Conservation (phyloP, 2,113 vertebrate species). For the Oceanodroma tethys region DNA sequence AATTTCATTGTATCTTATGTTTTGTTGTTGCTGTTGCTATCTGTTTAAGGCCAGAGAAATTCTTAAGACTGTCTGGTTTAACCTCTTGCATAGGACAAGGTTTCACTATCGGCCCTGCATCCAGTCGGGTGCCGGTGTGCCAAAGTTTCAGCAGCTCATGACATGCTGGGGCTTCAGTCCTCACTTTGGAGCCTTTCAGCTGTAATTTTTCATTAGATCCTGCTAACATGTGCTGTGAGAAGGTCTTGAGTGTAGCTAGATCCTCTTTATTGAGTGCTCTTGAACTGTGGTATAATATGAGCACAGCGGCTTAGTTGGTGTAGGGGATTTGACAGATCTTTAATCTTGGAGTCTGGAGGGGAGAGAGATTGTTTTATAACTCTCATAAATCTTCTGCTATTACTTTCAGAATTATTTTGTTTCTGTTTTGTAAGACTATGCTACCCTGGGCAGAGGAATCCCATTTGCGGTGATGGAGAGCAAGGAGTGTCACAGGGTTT, state of each 20-base stretch:
- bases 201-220: not conserved
- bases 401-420: not conserved
- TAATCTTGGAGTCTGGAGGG: not conserved
- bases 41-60: not conserved
- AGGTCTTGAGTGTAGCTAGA: not conserved
- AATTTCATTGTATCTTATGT: not conserved
- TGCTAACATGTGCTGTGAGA: not conserved
- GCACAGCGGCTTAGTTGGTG: not conserved
- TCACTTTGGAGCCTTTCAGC: not conserved
- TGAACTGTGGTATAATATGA: not conserved
- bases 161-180: not conserved
- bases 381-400: not conserved
- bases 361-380: not conserved
- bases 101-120: not conserved
- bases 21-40: not conserved
- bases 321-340: not conserved
- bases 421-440: not conserved
- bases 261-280: not conserved
- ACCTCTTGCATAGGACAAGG: not conserved
- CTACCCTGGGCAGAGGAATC: not conserved
- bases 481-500: not conserved
- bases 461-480: not conserved
- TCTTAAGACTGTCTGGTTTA: not conserved
- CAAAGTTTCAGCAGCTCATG: not conserved
- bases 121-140: fast-evolving